phyloP scores from a whole-genome alignment of 2,888 invertebrate species.

The Cistogaster globosa region DNA sequence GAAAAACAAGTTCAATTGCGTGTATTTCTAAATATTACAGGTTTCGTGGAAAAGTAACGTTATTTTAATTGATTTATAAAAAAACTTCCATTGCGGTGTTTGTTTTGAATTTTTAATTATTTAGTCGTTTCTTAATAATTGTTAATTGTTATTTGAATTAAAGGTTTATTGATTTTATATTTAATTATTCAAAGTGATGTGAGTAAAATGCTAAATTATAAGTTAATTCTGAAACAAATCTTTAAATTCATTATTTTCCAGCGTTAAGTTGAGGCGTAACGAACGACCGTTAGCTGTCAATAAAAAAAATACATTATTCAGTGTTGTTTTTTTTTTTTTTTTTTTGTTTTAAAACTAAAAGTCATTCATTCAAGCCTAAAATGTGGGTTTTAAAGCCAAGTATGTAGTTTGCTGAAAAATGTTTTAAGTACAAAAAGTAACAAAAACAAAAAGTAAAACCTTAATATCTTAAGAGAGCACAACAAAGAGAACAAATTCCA shows the following conservation, averaged over 20 bases:
- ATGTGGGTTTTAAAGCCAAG: background rate
- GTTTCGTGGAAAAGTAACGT: slow-evolving; percentile 6
- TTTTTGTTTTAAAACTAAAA: background rate
- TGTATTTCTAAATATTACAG: background rate
- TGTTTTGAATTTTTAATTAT: slow-evolving; percentile 34
- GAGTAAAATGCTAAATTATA: slow-evolving; percentile 21
- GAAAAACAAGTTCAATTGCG: background rate
- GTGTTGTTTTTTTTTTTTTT: no score
- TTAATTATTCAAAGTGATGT: slow-evolving; percentile 9
- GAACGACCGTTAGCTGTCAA: no score
- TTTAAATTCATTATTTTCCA: background rate
- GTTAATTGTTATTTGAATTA: background rate
- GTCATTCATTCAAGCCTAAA: background rate
- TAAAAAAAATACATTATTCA: no score
- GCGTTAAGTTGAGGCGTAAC: no score
- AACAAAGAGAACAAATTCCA: background rate
- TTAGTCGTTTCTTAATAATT: slow-evolving; percentile 1
- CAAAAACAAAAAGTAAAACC: background rate
- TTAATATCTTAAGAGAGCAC: background rate
- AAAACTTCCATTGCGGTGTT: slow-evolving; percentile 46
- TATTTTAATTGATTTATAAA: background rate
- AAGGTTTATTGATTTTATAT: background rate
- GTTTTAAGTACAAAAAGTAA: background rate
- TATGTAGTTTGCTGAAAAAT: background rate
- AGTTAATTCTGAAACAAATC: slow-evolving; percentile 23